Percentiles rank a stretch among this genome's conserved stretches.
phyloP scores from a whole-genome alignment of 2,888 invertebrate species.

The Ormyrus thymus region DNA sequence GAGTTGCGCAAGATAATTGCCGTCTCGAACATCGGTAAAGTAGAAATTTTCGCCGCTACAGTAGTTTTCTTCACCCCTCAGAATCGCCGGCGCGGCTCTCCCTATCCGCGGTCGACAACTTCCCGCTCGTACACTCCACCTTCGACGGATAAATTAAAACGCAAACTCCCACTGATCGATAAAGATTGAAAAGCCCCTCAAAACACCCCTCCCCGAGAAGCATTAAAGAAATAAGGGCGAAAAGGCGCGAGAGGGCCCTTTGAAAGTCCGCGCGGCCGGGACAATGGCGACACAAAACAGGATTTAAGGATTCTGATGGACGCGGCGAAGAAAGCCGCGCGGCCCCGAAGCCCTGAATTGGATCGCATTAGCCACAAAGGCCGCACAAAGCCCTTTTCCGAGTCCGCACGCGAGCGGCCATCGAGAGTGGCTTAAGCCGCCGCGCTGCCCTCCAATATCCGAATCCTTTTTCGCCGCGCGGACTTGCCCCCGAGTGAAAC shows the following conservation, averaged over 20 bases:
- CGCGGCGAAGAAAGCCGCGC: slow-evolving; percentile 43
- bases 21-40: slow-evolving; percentile 11
- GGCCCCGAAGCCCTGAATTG: slow-evolving; percentile 64
- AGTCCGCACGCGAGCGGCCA: slow-evolving; percentile 46
- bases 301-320: slow-evolving; percentile 66
- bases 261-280: slow-evolving; percentile 34
- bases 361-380: slow-evolving; percentile 66
- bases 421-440: slow-evolving; percentile 59
- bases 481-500: slow-evolving; percentile 16
- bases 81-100: no score
- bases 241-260: not conserved
- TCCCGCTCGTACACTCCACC: not conserved
- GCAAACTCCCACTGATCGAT: no score
- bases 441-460: slow-evolving; percentile 49
- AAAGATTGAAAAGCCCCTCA: no score
- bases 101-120: slow-evolving; percentile 38
- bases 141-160: no score
- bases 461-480: slow-evolving; percentile 41
- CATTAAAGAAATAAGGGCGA: not conserved
- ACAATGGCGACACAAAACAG: slow-evolving; percentile 66
- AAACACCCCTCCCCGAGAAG: no score
- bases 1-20: no score
- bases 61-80: not conserved
- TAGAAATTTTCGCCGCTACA: slow-evolving; percentile 7
- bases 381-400: slow-evolving; percentile 55